Evolutionary conservation across 2,888 invertebrate genomes (phyloP), one percentile per base, ranked within the genome.

Genomic region (Sipha maydis): DNA sequence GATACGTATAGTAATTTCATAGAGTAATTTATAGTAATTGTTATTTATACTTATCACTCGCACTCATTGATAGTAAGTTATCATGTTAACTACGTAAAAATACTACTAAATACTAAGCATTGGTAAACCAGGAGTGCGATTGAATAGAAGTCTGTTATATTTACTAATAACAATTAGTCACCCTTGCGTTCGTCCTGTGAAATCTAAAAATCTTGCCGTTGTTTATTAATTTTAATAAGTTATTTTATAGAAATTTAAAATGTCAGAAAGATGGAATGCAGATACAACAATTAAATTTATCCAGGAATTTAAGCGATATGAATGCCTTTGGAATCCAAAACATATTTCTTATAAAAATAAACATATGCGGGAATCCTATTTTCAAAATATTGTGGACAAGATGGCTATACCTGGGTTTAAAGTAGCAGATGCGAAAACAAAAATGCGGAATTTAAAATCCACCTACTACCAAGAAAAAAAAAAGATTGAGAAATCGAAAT

Each of bases 401-500:
- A 77, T 77, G 76, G 11, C 14, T 77, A 77, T 77, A 14, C 3
- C 17, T 34, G 76, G 48, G 28, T 79, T 79, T 79, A 79, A 79
- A 25, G 34, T 79, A 61, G 7, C 77, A n/a, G 61, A 56, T 31
- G 79, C 31, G 8, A 79, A 79, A 79, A 41, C 17, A 61, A 79
- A 79, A 79, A 79, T 79, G 14, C 5, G 56, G 61, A 79, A 61
- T 61, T 61, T 79, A 34, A 79, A 79, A 79, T 79, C 79, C 5
- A 79, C 61, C 9, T 79, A 79, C 19, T 78, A 31, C 21, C 61
- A 78, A 78, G 56, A 78, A 56, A 48, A 78, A 38, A 78, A 31
- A 78, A 78, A 78, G 56, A 78, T 78, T 25, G 78, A 54, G 17
- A 79, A 56, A 56, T 78, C 31, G 56, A 75, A 75, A 4, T 9